phyloP scores from a whole-genome alignment of 2,113 vertebrate species.

The Protobothrops flavoviridis region DNA sequence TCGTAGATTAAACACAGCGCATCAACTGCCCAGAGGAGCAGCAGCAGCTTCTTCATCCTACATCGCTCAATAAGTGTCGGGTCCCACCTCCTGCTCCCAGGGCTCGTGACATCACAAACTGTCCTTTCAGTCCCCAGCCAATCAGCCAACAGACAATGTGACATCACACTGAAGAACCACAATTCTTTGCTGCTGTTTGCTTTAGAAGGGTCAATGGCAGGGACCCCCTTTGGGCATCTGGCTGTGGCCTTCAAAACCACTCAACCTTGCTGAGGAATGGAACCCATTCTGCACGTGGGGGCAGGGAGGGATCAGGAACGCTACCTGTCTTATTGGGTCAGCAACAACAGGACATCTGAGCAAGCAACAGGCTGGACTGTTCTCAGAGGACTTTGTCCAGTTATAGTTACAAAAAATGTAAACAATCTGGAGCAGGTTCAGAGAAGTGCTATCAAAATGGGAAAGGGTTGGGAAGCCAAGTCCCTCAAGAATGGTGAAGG shows the following conservation, averaged over 20 bases:
- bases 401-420: neutral
- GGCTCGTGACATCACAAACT: neutral
- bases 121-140: neutral
- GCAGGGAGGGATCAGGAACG: neutral
- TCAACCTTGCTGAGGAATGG: neutral
- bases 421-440: neutral
- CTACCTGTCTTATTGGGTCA: neutral
- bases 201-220: neutral
- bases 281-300: neutral
- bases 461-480: neutral
- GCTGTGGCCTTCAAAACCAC: neutral
- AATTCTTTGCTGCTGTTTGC: neutral
- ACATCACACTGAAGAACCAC: neutral
- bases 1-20: neutral
- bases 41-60: neutral
- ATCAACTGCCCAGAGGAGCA: neutral
- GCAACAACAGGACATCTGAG: neutral
- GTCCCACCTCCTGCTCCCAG: neutral
- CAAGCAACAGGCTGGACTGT: neutral
- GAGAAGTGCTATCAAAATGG: neutral
- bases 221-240: neutral
- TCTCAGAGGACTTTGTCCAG: neutral
- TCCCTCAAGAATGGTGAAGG: neutral
- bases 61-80: neutral
- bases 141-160: neutral